Evolutionary conservation across 2,888 invertebrate genomes (phyloP), one percentile per base, ranked within the genome.

Genomic region (Panopea generosa): DNA sequence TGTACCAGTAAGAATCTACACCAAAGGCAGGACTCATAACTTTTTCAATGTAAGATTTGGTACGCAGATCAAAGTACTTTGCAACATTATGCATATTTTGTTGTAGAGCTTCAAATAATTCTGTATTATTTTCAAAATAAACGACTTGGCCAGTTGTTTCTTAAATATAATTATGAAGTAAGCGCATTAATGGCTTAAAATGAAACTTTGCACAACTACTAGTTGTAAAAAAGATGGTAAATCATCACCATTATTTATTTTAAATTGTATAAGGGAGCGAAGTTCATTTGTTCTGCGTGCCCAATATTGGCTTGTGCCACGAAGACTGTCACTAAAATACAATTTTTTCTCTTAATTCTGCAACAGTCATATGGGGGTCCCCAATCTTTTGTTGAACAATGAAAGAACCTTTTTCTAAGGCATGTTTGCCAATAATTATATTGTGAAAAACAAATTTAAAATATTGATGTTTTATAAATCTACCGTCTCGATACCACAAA

Each of bases 371-470:
- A 24, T 76, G 74, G 2, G 50, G n/a, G 4, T 84, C 84, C 26
- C 83, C 79, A 47, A 84, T 63, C 50, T 83, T 40, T 73, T 85
- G 84, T 1, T 72, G 69, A 9, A 77, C 57, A 38, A 84, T 77
- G 56, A 53, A 84, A 14, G 20, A 70, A 26, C 77, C 57, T 2
- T 65, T 29, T 52, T 86, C 80, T 20, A 84, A 9, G 29, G 82
- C 55, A 24, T 63, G 59, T 70, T 84, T 82, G 43, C 76, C 47
- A 53, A 66, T 74, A n/a, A 84, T 82, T 20, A 81, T 82, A 49
- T 83, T 83, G 53, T 72, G 82, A 3, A 70, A 76, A 29, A 83
- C 47, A 62, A 83, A 81, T 59, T 83, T 81, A 52, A 81, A 83
- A 29, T 76, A 83, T 11, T 56, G 67, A 18, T 83, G 73, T 27